Evolutionary conservation across 2,113 vertebrate genomes (phyloP).

Genomic region (Felis chaus): DNA sequence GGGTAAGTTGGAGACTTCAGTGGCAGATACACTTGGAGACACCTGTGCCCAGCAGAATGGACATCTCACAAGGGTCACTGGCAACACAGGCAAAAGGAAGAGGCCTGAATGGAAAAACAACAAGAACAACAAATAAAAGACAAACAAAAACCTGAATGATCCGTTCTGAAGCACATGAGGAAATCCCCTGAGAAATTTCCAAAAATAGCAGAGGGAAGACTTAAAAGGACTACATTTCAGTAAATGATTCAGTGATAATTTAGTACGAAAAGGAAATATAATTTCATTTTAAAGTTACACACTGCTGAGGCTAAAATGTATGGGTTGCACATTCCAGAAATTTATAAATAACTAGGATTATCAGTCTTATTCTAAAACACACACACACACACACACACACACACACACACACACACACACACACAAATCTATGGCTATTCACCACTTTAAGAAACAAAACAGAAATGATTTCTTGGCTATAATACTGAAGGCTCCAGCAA

Average conservation of each 20-base stretch:
- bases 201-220: constrained; percentile 17
- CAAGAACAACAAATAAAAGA: not conserved
- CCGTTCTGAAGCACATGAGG: not conserved
- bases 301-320: not conserved
- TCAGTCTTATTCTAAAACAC: not conserved
- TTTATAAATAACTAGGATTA: not conserved
- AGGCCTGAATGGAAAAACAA: not conserved
- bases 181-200: constrained; percentile 21
- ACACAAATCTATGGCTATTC: not conserved
- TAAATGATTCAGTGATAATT: constrained; percentile 15
- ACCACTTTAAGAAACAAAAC: not conserved
- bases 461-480: not conserved
- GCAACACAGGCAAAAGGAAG: not conserved
- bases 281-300: constrained; percentile 10
- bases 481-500: not conserved
- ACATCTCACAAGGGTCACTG: not conserved
- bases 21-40: not conserved
- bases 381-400: not conserved
- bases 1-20: not conserved
- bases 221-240: not conserved
- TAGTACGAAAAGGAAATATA: constrained; percentile 7
- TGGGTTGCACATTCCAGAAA: not conserved
- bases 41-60: not conserved
- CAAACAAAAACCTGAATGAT: not conserved
- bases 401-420: not conserved